Evolutionary conservation across 2,888 invertebrate species (phyloP).

Genomic region (Ecdyonurus torrentis): DNA sequence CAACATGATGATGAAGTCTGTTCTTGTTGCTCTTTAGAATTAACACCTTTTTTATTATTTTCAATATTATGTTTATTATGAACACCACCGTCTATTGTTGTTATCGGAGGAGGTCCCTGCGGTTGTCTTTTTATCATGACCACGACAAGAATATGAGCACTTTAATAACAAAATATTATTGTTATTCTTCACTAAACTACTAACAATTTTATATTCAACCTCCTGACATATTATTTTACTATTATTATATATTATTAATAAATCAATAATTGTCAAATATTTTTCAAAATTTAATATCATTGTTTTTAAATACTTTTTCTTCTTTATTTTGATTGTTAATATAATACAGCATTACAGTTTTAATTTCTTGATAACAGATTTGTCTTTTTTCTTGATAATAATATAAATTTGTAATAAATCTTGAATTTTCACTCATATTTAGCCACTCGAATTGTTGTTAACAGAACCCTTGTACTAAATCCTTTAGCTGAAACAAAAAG

Average conservation of each 20-base stretch:
- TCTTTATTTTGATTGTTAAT: not conserved
- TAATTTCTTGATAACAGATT: not conserved
- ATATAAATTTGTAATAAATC: too few relatives aligned
- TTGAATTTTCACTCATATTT: too few relatives aligned
- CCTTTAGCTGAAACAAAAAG: too few relatives aligned
- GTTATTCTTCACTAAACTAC: not conserved
- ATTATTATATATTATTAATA: not conserved
- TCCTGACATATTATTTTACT: not conserved
- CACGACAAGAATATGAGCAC: not conserved
- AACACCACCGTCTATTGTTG: not conserved
- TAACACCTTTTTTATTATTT: not conserved
- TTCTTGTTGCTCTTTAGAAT: not conserved
- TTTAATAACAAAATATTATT: not conserved
- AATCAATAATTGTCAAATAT: not conserved
- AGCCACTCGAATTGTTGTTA: too few relatives aligned
- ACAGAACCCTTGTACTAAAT: too few relatives aligned
- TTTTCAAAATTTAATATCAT: not conserved
- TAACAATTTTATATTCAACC: not conserved
- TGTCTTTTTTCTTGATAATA: too few relatives aligned
- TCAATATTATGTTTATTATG: not conserved
- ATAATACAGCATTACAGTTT: not conserved
- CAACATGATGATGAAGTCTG: not conserved
- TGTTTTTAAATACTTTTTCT: not conserved
- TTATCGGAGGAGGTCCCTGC: not conserved
- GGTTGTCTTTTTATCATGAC: not conserved